Evolutionary conservation across 2,797 vertebrate genomes (phyloP), one percentile per base, ranked within the genome.

Genomic region (Glossophaga mutica): DNA sequence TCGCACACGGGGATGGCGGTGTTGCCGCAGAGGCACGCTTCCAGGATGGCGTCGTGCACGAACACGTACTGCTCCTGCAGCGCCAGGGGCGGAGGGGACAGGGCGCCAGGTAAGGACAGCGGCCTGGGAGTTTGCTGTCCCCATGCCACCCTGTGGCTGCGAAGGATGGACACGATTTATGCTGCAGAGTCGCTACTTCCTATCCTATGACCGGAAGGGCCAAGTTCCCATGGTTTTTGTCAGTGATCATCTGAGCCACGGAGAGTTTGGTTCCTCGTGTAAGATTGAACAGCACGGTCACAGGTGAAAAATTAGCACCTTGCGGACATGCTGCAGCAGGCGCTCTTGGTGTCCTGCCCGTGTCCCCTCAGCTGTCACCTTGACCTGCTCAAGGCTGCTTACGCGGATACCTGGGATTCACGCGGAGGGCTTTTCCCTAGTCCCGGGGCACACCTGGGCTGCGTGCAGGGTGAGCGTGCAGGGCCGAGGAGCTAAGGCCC

Each of bases 1-100:
- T 99, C 99, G 74, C 99, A 99, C 97, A 99, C 99, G 0, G 99
- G 99, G 96, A 99, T 99, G 98, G 99, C 99, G 0, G 99, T 99
- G 98, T 99, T 99, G 95, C 99, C 99, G 62, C 99, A 99, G 73
- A 99, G 99, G 98, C 99, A 99, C 0, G 99, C 99, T 97, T 99
- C 99, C 98, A 99, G 98, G 98, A 99, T 99, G 98, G 99, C 99
- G 15, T 99, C 99, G 0, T 99, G 99, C 71, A 99, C 99, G 95
- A 99, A 99, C 77, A 99, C 99, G 5, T 99, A 99, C 97, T 99
- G 99, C 97, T 99, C 99, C 99, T 99, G 98, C 44, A 97, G 1
- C 44, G 81, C 18, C 19, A 24, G 85, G 18, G 10, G 19, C 24
- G 42, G 46, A 57, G 6, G 37, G 34, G 16, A 52, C 0, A 19